A percentile compares a stretch with the other conserved stretches of the same genome.
Evolutionary conservation across 2,888 invertebrate species (phyloP).

Genomic region (Calameuta filiformis): DNA sequence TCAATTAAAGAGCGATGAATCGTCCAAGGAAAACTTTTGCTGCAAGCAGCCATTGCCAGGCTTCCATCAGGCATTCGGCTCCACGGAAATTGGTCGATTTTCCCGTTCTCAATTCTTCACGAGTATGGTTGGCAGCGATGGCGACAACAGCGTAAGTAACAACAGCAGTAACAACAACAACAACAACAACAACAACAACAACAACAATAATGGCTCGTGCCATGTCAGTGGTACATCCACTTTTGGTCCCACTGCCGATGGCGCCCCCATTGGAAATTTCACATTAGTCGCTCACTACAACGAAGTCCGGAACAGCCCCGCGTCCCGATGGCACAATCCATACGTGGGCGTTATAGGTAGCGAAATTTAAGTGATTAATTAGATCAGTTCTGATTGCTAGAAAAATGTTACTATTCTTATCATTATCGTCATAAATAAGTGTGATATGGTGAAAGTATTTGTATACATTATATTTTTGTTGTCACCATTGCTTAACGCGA

Average conservation of each 20-base stretch:
- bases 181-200: slow-evolving; percentile 20
- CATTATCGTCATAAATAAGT: no score
- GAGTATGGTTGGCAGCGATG: slow-evolving; percentile 69
- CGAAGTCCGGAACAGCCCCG: slow-evolving; percentile 37
- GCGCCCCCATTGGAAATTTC: background rate
- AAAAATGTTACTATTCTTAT: background rate
- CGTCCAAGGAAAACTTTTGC: slow-evolving; percentile 23
- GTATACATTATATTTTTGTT: no score
- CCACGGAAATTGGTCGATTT: slow-evolving; percentile 87
- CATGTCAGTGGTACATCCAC: no score
- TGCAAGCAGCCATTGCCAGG: slow-evolving; percentile 75
- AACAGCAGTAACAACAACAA: slow-evolving; percentile 25
- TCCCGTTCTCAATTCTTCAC: slow-evolving; percentile 76
- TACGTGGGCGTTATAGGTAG: slow-evolving; percentile 59
- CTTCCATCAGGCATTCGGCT: slow-evolving; percentile 87
- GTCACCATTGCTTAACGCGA: no score
- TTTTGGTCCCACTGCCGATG: background rate
- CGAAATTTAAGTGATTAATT: slow-evolving; percentile 53
- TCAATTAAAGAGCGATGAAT: background rate
- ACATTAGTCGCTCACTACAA: slow-evolving; percentile 34
- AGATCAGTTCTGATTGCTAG: slow-evolving; percentile 15
- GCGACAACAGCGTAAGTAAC: slow-evolving; percentile 60
- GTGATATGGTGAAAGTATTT: no score
- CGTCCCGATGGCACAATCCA: slow-evolving; percentile 60
- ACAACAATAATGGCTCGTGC: slow-evolving; percentile 15